Evolutionary conservation across 2,113 vertebrate species (phyloP).

Genomic region (Pardalotus punctatus): DNA sequence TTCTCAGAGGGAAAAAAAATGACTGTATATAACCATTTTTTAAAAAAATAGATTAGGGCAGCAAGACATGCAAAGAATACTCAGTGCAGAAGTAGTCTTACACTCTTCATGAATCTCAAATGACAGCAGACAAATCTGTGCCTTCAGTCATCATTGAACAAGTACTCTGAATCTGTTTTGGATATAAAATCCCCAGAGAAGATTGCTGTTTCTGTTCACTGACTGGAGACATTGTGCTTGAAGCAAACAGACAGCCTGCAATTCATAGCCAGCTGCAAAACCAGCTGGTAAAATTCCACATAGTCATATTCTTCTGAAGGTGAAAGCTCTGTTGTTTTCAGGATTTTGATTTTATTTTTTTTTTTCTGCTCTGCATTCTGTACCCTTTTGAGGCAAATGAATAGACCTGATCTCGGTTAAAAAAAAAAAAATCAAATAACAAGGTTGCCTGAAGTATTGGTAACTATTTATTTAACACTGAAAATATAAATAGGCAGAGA

Average conservation of each 20-base stretch:
- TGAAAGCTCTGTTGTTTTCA: neutral
- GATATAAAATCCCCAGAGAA: neutral
- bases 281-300: neutral
- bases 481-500: neutral
- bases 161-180: neutral
- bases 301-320: neutral
- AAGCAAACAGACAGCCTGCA: neutral
- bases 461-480: neutral
- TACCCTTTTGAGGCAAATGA: neutral
- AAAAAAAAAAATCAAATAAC: neutral
- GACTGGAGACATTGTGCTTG: neutral
- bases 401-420: neutral
- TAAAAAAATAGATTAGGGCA: neutral
- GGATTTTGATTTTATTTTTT: neutral
- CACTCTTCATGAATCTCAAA: neutral
- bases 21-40: neutral
- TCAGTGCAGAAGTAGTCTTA: neutral
- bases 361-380: neutral
- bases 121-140: neutral
- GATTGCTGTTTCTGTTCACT: slow-evolving; percentile 5
- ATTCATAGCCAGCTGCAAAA: neutral
- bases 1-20: neutral
- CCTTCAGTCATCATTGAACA: neutral
- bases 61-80: neutral
- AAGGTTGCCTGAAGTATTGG: neutral